Base-by-base conservation (phyloP, 2,888 invertebrate genomes). In the Sialis lutaria region DNA sequence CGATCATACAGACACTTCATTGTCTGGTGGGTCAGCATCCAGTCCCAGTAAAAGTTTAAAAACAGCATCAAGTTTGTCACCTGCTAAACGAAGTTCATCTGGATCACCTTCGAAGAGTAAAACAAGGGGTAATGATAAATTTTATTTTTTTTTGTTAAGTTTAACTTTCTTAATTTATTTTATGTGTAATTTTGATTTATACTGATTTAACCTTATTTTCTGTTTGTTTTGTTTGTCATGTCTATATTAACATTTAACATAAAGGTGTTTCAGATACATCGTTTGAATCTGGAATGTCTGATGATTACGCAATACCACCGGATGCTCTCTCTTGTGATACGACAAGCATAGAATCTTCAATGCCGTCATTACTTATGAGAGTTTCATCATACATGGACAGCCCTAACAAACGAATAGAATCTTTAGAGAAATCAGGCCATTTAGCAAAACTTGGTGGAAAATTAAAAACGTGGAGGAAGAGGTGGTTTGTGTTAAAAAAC, bases 261-360 rank as follows among this genome's bases (percentile, higher is more conserved):
- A 54, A 60, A 67, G 72, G 67, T 65, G 69, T 74, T 71, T 64
- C 74, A 87, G 87, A 88, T 67, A 85, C 85, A 53, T 90, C 90
- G 50, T 84, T 89, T 69, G 91, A 91, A 67, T 90, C 90, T 48
- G 90, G 91, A 57, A 82, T 90, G 70, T 92, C 93, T 34, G 92
- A 93, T 63, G 95, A 95, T 70, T 95, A 95, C 67, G 93, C 93
- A 49, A 82, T 95, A 58, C 95, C 95, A 7, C 95, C 95, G 7
- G 95, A 95, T 66, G 92, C 92, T 1, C 74, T 88, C 12, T 88
- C 87, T 50, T 77, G 78, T 61, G 84, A 82, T 63, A 82, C 82
- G 40, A 80, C 81, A 7, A 79, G 79, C 53, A 74, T 84, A 61
- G 86, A 85, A 57, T 82, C 83, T 30, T 82, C 83, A 35, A 76